phyloP scores from a whole-genome alignment of 2,888 invertebrate species.

The Oscheius sp. region DNA sequence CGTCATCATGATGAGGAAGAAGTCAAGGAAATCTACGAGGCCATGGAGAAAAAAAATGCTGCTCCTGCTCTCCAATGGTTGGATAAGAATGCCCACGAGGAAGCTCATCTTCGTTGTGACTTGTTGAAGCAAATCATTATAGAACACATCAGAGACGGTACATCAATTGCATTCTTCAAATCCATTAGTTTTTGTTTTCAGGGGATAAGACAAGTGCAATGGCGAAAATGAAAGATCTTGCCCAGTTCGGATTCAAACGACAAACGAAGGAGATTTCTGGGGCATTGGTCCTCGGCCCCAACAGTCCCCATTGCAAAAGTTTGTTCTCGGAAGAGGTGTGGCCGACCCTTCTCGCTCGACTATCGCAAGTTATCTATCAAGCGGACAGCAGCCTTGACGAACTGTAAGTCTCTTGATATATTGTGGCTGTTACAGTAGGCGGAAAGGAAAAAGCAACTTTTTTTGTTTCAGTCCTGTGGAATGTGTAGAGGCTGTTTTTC shows the following conservation, averaged over 20 bases:
- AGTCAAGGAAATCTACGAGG: slow-evolving; percentile 33
- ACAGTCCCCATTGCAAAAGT: slow-evolving; percentile 36
- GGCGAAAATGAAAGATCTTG: slow-evolving; percentile 17
- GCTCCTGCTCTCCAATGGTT: slow-evolving; percentile 43
- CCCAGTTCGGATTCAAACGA: slow-evolving; percentile 15
- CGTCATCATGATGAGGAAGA: slow-evolving; percentile 13
- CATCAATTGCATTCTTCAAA: neutral
- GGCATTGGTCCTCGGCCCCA: slow-evolving; percentile 39
- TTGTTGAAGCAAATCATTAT: slow-evolving; percentile 42
- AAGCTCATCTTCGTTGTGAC: slow-evolving; percentile 37
- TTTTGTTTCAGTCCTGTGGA: neutral
- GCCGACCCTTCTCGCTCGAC: slow-evolving; percentile 45
- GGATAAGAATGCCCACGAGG: slow-evolving; percentile 39
- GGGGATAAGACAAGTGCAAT: slow-evolving; percentile 28
- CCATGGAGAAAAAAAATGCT: slow-evolving; percentile 39
- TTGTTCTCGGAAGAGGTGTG: slow-evolving; percentile 38
- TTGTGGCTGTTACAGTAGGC: slow-evolving; percentile 18
- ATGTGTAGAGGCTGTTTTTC: slow-evolving; percentile 24
- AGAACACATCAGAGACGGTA: slow-evolving; percentile 42
- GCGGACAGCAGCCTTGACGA: slow-evolving; percentile 46
- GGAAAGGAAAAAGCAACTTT: slow-evolving; percentile 14
- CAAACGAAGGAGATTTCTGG: slow-evolving; percentile 35
- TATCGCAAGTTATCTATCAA: slow-evolving; percentile 54
- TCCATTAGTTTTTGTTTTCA: slow-evolving; percentile 19
- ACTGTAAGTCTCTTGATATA: slow-evolving; percentile 48